phyloP scores from a whole-genome alignment of 2,888 invertebrate species.

The Suillia variegata region DNA sequence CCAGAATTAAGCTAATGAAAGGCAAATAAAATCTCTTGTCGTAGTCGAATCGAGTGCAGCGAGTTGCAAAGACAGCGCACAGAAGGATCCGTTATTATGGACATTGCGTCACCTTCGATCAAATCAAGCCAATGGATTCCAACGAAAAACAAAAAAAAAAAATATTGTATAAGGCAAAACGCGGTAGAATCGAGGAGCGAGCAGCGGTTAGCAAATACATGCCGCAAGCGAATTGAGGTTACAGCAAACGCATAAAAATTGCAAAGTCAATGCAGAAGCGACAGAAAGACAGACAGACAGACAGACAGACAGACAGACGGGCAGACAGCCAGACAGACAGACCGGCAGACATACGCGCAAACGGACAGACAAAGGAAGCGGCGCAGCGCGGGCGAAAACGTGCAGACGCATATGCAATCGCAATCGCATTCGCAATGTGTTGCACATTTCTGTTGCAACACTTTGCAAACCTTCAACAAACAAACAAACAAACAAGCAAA shows the following conservation, averaged over 20 bases:
- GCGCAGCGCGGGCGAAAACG: not conserved
- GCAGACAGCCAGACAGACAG: too few species aligned
- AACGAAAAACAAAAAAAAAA: conserved; percentile 23
- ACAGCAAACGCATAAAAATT: conserved; percentile 45
- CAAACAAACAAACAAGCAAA: too few species aligned
- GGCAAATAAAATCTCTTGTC: not conserved
- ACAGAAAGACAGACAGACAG: not conserved
- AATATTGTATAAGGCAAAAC: too few species aligned
- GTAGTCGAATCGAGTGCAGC: not conserved
- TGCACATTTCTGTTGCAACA: not conserved
- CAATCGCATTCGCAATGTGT: not conserved
- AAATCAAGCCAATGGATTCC: conserved; percentile 25
- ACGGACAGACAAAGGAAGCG: not conserved
- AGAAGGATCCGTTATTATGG: conserved; percentile 27
- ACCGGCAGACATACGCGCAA: too few species aligned
- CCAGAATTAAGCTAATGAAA: not conserved
- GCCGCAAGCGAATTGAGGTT: conserved; percentile 49
- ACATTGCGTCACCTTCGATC: conserved; percentile 25
- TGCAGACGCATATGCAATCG: not conserved
- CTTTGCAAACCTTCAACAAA: too few species aligned
- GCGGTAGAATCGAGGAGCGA: too few species aligned
- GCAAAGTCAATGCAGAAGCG: not conserved
- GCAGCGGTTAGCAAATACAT: conserved; percentile 36
- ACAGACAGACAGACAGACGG: not conserved
- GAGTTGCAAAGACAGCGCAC: not conserved